Percentiles rank a stretch among this genome's conserved stretches.
phyloP scores from a whole-genome alignment of 2,888 invertebrate genomes.

The Athalia rosae region DNA sequence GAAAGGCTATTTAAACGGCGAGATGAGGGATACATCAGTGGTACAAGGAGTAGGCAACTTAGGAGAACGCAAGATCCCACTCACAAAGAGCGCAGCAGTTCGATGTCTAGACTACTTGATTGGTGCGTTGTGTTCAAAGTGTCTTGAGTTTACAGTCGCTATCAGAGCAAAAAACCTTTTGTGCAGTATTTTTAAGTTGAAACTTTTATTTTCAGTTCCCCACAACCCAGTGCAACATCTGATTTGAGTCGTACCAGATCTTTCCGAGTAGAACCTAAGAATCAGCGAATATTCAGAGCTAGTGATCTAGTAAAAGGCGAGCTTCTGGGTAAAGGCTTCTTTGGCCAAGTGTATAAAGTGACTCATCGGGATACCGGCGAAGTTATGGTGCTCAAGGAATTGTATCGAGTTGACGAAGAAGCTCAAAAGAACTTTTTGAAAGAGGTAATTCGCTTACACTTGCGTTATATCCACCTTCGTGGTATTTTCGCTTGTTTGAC shows the following conservation, averaged over 20 bases:
- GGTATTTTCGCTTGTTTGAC: too few species aligned
- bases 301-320: conserved; percentile 93
- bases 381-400: conserved; percentile 96
- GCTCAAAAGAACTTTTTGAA: conserved; percentile 96
- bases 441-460: conserved; percentile 77
- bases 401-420: conserved; percentile 94
- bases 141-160: conserved; percentile 26
- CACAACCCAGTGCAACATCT: conserved; percentile 74
- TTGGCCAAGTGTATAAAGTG: conserved; percentile 94
- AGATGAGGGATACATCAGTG: conserved; percentile 79
- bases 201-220: conserved; percentile 64
- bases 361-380: conserved; percentile 93
- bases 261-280: conserved; percentile 84
- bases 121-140: conserved; percentile 75
- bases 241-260: conserved; percentile 92
- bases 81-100: conserved; percentile 89
- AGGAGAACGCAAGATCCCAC: conserved; percentile 76
- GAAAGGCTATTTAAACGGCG: conserved; percentile 76
- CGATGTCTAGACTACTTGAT: conserved; percentile 88
- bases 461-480: too few species aligned
- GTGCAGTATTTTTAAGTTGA: conserved; percentile 23
- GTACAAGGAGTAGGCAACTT: conserved; percentile 79
- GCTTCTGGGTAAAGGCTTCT: conserved; percentile 93
- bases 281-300: conserved; percentile 91
- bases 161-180: conserved; percentile 8